phyloP scores from a whole-genome alignment of 2,113 vertebrate genomes.

The Anhinga anhinga region DNA sequence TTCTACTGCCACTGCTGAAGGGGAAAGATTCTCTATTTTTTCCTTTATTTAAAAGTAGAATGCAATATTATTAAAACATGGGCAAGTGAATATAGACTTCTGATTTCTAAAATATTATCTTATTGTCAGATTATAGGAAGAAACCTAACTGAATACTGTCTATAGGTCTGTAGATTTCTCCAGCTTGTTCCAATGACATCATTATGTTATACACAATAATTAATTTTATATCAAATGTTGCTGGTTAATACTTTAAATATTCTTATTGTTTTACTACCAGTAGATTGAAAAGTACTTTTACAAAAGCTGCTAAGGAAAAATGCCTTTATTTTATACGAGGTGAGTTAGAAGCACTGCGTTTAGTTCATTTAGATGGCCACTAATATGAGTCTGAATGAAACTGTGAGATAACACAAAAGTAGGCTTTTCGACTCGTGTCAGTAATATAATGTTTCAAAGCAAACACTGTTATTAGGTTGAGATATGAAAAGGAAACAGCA shows the following conservation, averaged over 20 bases:
- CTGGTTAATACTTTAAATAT: background rate
- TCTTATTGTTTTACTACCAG: background rate
- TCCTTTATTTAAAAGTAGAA: conserved; percentile 19
- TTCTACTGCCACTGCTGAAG: conserved; percentile 23
- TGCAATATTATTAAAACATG: background rate
- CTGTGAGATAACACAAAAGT: background rate
- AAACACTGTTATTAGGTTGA: background rate
- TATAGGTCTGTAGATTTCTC: background rate
- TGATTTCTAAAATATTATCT: background rate
- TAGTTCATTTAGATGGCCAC: background rate
- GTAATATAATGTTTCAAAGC: background rate
- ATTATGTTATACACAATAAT: background rate
- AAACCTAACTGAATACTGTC: background rate
- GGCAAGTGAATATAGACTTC: background rate
- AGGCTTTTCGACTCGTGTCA: background rate
- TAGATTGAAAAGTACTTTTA: background rate
- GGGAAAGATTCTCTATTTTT: conserved; percentile 20
- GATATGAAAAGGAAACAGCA: background rate
- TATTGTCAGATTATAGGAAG: background rate
- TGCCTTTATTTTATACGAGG: background rate
- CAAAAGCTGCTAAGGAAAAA: background rate
- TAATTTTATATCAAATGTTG: background rate
- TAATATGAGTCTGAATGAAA: background rate
- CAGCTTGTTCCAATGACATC: background rate
- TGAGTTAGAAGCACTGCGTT: background rate